Conservation (phyloP, 2,797 vertebrate genomes). For the Pantherophis vulpinus region DNA sequence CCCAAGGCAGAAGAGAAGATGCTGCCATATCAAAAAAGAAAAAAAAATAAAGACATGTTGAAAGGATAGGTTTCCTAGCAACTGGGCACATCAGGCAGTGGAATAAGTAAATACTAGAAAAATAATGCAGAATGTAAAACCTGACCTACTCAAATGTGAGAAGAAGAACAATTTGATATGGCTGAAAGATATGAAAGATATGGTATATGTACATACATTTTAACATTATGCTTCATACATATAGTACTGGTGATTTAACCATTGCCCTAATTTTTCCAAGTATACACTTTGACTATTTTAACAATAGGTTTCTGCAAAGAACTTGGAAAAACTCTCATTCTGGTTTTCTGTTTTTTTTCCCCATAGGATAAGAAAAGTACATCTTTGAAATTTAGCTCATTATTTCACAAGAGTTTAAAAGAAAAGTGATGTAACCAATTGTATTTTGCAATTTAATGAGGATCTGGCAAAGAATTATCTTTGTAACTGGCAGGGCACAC, state of each 20-base stretch:
- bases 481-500: background rate
- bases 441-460: background rate
- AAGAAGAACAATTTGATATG: background rate
- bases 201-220: background rate
- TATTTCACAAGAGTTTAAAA: background rate
- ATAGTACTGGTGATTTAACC: background rate
- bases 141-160: background rate
- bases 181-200: background rate
- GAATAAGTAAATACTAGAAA: background rate
- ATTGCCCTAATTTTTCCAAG: background rate
- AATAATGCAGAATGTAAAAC: constrained; percentile 2
- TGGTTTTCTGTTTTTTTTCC: background rate
- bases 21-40: background rate
- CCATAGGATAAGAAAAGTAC: background rate
- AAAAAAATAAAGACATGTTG: background rate
- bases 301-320: background rate
- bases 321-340: background rate
- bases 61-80: constrained; percentile 30
- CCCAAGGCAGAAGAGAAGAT: constrained; percentile 20
- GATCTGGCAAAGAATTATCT: background rate
- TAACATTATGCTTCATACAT: background rate
- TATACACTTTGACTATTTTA: background rate
- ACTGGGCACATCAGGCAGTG: constrained; percentile 24
- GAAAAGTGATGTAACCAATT: background rate
- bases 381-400: background rate